A percentile compares a stretch with the other conserved stretches of the same genome.
Evolutionary conservation across 1,140 invertebrate species (phyloP).

Genomic region (Spodoptera litura): DNA sequence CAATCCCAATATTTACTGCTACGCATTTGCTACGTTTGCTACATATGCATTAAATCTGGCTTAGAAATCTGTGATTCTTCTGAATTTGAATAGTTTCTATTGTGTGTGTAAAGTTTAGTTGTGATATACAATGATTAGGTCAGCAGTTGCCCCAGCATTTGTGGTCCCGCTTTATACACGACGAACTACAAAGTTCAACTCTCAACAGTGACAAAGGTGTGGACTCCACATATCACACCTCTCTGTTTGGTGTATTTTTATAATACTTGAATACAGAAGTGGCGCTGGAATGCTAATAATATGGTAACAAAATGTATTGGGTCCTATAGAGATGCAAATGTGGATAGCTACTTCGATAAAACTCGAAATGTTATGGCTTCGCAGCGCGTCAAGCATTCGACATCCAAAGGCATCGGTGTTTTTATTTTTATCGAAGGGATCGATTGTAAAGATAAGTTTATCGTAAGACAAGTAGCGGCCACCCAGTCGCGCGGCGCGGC

Average conservation of each 20-base stretch:
- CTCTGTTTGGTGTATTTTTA: conserved; percentile 34
- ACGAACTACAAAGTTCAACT: conserved; percentile 3
- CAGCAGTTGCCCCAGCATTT: neutral
- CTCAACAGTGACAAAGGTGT: conserved; percentile 20
- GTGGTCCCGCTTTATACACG: neutral
- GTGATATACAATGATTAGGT: too few species aligned
- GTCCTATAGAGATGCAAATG: conserved; percentile 82
- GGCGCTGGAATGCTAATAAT: conserved; percentile 76
- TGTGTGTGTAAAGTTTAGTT: too few species aligned
- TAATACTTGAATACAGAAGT: conserved; percentile 53
- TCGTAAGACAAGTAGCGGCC: conserved; percentile 85
- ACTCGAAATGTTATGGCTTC: conserved; percentile 79
- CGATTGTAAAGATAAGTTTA: conserved; percentile 84
- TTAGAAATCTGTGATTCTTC: neutral
- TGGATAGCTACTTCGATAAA: conserved; percentile 76
- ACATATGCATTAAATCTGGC: too few species aligned
- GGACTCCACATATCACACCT: conserved; percentile 2
- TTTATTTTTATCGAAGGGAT: conserved; percentile 81
- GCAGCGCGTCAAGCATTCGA: conserved; percentile 77
- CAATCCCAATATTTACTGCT: neutral
- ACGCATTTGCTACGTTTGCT: neutral
- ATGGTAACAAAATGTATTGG: conserved; percentile 80
- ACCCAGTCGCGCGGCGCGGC: conserved; percentile 63
- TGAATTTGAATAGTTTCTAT: too few species aligned
- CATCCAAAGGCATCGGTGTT: conserved; percentile 70